Evolutionary conservation across 2,888 invertebrate genomes (phyloP).

Genomic region (Sisyra terminalis): DNA sequence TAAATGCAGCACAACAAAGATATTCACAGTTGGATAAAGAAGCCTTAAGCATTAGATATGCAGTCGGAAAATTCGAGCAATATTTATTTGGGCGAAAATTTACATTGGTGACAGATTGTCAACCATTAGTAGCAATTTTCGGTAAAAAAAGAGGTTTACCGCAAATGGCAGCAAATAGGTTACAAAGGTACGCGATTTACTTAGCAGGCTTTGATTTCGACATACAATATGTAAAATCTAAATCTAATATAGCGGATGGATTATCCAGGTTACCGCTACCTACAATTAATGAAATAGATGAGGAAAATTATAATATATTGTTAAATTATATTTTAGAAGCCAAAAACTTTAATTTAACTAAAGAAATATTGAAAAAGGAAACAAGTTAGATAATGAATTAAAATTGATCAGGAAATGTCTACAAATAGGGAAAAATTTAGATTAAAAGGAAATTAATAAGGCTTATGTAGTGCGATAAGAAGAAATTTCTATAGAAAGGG

Average conservation of each 20-base stretch:
- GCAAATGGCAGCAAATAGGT: constrained; percentile 9
- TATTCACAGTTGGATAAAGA: constrained; percentile 12
- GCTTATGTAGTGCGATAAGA: background rate
- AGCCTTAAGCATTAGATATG: constrained; percentile 12
- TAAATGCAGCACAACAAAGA: constrained; percentile 9
- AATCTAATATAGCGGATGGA: background rate
- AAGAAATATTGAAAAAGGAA: too few relatives aligned
- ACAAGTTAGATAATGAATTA: constrained; percentile 3
- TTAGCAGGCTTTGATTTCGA: background rate
- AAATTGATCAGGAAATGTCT: background rate
- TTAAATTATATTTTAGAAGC: background rate
- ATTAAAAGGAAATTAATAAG: too few relatives aligned
- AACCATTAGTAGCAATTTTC: constrained; percentile 10
- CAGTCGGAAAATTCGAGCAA: constrained; percentile 7
- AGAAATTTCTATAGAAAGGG: background rate
- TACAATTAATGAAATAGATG: background rate
- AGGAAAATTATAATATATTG: too few relatives aligned
- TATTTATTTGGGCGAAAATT: constrained; percentile 9
- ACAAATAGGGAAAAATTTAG: background rate
- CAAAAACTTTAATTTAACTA: too few relatives aligned
- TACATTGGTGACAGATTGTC: constrained; percentile 8
- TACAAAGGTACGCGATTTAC: constrained; percentile 8
- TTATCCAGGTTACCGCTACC: too few relatives aligned
- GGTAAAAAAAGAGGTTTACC: constrained; percentile 10
- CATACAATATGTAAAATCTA: background rate